phyloP scores from a whole-genome alignment of 2,113 vertebrate genomes.

The Heterotis niloticus region DNA sequence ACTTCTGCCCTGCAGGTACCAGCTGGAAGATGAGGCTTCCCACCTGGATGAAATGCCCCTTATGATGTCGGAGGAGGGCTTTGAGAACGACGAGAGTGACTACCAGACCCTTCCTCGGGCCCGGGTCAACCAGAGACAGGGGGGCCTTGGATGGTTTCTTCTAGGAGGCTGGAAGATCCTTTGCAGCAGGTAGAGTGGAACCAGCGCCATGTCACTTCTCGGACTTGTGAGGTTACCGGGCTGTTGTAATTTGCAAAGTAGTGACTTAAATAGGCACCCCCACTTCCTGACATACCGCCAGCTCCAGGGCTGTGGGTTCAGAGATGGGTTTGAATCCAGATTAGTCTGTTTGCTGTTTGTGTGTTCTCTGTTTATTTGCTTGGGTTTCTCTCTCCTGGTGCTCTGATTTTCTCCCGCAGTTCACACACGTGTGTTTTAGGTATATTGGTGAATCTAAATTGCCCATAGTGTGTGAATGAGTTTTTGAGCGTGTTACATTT shows the following conservation, averaged over 20 bases:
- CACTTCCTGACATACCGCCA: no score
- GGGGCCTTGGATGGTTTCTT: constrained; percentile 84
- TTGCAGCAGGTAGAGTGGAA: constrained; percentile 74
- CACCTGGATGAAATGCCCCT: constrained; percentile 96
- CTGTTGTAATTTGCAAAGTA: no score
- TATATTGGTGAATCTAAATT: no score
- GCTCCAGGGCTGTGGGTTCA: no score
- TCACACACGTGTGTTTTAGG: no score
- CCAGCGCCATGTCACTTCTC: not conserved
- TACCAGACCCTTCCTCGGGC: constrained; percentile 92
- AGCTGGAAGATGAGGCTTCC: constrained; percentile 84
- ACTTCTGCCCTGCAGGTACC: constrained; percentile 67
- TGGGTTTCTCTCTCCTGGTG: no score
- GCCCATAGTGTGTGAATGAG: no score
- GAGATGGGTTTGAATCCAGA: no score
- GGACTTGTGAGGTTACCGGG: not conserved
- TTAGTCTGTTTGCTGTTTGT: not conserved
- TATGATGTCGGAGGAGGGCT: constrained; percentile 99
- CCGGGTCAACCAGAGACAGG: constrained; percentile 64
- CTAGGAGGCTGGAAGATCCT: constrained; percentile 89
- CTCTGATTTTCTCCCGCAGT: no score
- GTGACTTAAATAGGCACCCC: no score
- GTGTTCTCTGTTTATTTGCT: not conserved
- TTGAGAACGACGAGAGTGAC: constrained; percentile 93
- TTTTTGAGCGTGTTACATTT: no score